Base-by-base conservation (phyloP, 2,113 vertebrate species). In the Grallaria varia region DNA sequence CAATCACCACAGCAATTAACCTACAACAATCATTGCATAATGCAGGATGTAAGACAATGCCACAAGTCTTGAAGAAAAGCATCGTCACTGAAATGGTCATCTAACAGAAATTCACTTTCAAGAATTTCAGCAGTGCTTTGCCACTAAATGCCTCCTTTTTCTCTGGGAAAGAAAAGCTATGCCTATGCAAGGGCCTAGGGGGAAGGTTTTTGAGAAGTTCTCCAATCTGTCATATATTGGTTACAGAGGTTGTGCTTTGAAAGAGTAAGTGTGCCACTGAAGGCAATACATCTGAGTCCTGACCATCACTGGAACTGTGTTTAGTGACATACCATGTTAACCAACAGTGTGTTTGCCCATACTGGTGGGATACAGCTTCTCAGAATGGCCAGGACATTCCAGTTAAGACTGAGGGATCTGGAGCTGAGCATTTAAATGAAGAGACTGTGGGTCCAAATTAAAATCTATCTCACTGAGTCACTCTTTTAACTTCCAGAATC, bases 301-400 rank as follows among this genome's bases (percentile, higher is more conserved):
- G 1, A 33, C 18, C 2, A 0, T 35, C 39, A 15, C 0, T 24
- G 31, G 37, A 44, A 5, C 28, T 13, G 12, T 1, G 2, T 52
- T 56, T 21, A 33, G 33, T 0, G 3, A 63, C n/a, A 14, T 11
- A 33, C 44, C 14, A 1, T 4, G 23, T 28, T 40, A 58, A 12
- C 6, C 1, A 4, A 5, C 18, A n/a, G 12, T 33, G 42, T 2
- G 1, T 9, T 67, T 75, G 56, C 37, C 52, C 31, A 19, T 10
- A 22, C 12, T 2, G 1, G 14, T 25, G 45, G 28, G 60, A 71
- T 14, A 33, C 17, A 64, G 8, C 45, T 80, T 27, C 71, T 47
- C 30, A 16, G 10, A 68, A 33, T 1, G 3, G 17, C 20, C 33
- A 40, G 11, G 19, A 14, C 30, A 25, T 35, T 47, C 14, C 8